A percentile compares a stretch with the other conserved stretches of the same genome.
These are phyloP conservation scores for Alexandromys fortis DNA, from an alignment of 2,113 vertebrate genomes.

Conservation along the genomic window DNA sequence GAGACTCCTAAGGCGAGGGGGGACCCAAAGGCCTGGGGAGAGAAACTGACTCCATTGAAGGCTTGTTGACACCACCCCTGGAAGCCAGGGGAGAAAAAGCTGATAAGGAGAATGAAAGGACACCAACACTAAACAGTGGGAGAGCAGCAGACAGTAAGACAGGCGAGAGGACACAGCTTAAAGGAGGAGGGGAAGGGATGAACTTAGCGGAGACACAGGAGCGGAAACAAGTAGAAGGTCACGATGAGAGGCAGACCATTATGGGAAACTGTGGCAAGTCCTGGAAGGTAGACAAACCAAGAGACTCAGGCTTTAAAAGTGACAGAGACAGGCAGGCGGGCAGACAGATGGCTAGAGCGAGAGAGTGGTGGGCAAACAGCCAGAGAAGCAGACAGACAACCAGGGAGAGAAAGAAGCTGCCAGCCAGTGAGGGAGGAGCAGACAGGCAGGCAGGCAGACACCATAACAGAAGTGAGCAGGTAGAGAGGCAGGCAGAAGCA, in stretches of 20 bases:
- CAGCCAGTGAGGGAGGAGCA: slow-evolving; percentile 73
- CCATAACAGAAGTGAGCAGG: slow-evolving; percentile 69
- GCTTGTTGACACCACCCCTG: background rate
- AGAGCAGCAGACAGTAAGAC: background rate
- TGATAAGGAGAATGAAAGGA: slow-evolving; percentile 12
- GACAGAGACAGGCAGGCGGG: slow-evolving; percentile 80
- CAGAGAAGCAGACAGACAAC: slow-evolving; percentile 81
- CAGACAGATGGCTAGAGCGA: slow-evolving; percentile 79
- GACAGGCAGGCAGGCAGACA: slow-evolving; percentile 68
- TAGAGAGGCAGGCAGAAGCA: slow-evolving; percentile 60
- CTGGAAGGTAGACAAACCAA: slow-evolving; percentile 73
- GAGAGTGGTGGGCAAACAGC: slow-evolving; percentile 80
- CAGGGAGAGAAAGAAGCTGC: slow-evolving; percentile 74
- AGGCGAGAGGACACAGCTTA: background rate
- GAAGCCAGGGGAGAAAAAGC: slow-evolving; percentile 43
- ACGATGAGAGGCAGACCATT: slow-evolving; percentile 55
- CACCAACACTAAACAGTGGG: background rate
- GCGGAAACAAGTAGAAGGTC: background rate
- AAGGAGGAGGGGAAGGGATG: background rate
- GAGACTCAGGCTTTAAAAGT: slow-evolving; percentile 70
- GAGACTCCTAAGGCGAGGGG: background rate
- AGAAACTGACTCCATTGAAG: background rate
- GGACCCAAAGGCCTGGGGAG: background rate
- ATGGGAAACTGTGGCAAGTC: slow-evolving; percentile 31
- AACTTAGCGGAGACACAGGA: background rate